These are phyloP conservation scores for Pantherophis guttatus DNA, from an alignment of 2,113 vertebrate genomes.

Conservation along the genomic window DNA sequence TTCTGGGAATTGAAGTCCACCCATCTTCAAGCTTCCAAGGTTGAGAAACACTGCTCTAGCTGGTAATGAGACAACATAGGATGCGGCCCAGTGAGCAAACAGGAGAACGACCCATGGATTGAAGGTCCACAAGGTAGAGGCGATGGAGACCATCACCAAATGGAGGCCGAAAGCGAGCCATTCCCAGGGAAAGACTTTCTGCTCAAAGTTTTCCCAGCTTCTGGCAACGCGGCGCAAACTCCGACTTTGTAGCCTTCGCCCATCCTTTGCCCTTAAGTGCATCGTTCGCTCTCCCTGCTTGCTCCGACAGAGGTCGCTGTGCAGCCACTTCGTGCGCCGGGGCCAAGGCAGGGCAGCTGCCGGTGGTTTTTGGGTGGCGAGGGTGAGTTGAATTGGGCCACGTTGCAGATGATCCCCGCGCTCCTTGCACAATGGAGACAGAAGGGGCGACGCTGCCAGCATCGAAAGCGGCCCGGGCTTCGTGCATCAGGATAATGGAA, in stretches of 20 bases:
- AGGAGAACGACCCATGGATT: conserved; percentile 87
- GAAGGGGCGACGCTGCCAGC: conserved; percentile 66
- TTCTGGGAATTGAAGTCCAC: too few species aligned
- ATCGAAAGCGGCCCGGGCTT: conserved; percentile 46
- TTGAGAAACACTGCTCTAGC: too few species aligned
- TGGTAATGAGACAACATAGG: conserved; percentile 71
- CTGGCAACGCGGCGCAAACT: conserved; percentile 72
- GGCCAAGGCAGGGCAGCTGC: conserved; percentile 64
- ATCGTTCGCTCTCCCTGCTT: not conserved
- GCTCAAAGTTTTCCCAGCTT: conserved; percentile 84
- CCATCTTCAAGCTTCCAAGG: too few species aligned
- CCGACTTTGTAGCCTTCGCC: not conserved
- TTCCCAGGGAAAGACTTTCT: conserved; percentile 85
- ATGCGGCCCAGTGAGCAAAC: conserved; percentile 87
- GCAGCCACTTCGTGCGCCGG: conserved; percentile 51
- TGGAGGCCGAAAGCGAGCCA: conserved; percentile 89
- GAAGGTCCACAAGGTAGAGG: conserved; percentile 88
- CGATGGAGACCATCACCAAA: conserved; percentile 91
- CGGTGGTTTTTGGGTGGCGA: conserved; percentile 80
- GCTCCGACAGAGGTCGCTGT: conserved; percentile 10
- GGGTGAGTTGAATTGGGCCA: conserved; percentile 79
- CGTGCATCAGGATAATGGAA: conserved; percentile 80
- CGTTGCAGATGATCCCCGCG: conserved; percentile 82
- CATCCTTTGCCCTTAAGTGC: not conserved
- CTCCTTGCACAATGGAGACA: conserved; percentile 89